Evolutionary conservation across 2,888 invertebrate genomes (phyloP).

Genomic region (Rosalia funebris): DNA sequence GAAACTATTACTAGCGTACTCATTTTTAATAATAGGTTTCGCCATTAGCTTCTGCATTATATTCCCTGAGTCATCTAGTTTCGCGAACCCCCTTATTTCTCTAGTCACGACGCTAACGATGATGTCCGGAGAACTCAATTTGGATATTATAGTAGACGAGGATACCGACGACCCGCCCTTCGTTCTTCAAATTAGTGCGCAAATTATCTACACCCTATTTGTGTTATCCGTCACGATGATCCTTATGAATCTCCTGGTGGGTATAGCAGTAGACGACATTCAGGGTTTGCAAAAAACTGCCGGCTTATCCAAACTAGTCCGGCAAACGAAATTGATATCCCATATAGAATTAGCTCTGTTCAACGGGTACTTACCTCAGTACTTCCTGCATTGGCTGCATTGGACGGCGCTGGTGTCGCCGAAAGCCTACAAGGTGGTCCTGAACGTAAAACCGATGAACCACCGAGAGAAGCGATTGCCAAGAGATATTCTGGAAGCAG

Average conservation of each 20-base stretch:
- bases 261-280: constrained; percentile 89
- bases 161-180: constrained; percentile 81
- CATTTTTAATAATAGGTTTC: constrained; percentile 85
- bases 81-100: constrained; percentile 85
- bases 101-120: constrained; percentile 86
- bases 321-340: constrained; percentile 86
- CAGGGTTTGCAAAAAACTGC: constrained; percentile 88
- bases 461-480: constrained; percentile 85
- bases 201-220: constrained; percentile 83
- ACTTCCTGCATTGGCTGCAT: constrained; percentile 77
- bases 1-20: constrained; percentile 84
- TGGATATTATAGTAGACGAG: constrained; percentile 79
- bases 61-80: constrained; percentile 83
- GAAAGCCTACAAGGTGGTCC: constrained; percentile 81
- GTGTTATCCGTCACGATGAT: constrained; percentile 86
- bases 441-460: constrained; percentile 85
- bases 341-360: constrained; percentile 86
- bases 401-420: constrained; percentile 84
- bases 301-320: constrained; percentile 82
- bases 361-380: constrained; percentile 80
- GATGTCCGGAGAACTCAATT: constrained; percentile 88
- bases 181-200: constrained; percentile 81
- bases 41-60: constrained; percentile 89
- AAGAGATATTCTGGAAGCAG: constrained; percentile 80
- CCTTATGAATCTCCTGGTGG: constrained; percentile 85